These are phyloP conservation scores for Scomber japonicus DNA, from an alignment of 2,113 vertebrate species.

Conservation along the genomic window DNA sequence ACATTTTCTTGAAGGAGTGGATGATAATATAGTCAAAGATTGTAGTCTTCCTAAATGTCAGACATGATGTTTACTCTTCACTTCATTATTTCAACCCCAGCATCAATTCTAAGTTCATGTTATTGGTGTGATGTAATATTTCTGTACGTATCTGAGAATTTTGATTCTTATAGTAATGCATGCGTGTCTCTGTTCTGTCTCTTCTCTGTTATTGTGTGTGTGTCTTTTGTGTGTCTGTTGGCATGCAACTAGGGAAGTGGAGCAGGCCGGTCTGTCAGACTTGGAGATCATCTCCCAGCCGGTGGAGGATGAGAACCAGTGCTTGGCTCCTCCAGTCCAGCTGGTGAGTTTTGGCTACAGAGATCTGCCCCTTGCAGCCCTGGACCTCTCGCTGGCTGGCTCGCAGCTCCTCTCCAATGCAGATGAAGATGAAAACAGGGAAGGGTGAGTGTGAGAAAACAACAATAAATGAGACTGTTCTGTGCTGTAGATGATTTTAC, in stretches of 20 bases:
- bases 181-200: conserved; percentile 15
- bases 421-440: conserved; percentile 95
- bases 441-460: conserved; percentile 87
- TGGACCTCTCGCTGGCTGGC: conserved; percentile 93
- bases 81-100: too few species aligned
- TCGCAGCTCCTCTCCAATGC: conserved; percentile 95
- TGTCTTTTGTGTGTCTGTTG: conserved; percentile 31
- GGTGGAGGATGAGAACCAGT: conserved; percentile 93
- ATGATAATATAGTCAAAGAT: background rate
- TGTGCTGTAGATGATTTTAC: background rate
- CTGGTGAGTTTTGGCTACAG: conserved; percentile 94
- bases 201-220: conserved; percentile 15
- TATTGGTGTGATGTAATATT: background rate
- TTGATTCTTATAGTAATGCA: background rate
- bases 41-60: background rate
- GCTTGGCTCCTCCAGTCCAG: conserved; percentile 89
- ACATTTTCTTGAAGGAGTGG: background rate
- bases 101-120: too few species aligned
- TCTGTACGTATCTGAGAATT: background rate
- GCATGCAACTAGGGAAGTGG: conserved; percentile 64
- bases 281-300: conserved; percentile 97
- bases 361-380: conserved; percentile 93
- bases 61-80: background rate
- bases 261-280: conserved; percentile 89
- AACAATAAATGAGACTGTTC: background rate